Evolutionary conservation across 2,797 vertebrate species (phyloP), one percentile per base, ranked within the genome.

Genomic region (Coracias cyanogaster): DNA sequence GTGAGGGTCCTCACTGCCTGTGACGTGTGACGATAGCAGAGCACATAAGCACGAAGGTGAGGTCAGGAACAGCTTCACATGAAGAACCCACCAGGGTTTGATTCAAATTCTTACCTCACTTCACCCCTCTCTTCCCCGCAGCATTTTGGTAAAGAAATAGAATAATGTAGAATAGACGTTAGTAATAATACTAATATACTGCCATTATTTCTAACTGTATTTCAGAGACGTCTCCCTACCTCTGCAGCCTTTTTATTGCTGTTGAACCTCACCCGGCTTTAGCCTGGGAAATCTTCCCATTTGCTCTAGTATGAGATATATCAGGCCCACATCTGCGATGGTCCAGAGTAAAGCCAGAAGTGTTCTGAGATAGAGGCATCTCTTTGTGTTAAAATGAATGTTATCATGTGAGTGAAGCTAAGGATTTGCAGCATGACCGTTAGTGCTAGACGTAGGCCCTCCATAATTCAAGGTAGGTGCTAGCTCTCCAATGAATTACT

Each of bases 161-260:
- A 67, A 8, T 54, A n/a, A 49, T 16, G 7, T 16, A 60, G 35
- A 66, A 7, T 64, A 88, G 55, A 89, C 43, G 37, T 45, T 52
- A 51, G 21, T 39, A 57, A 22, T 48, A 67, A 15, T 78, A 45
- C 6, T 66, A 26, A 70, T 33, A 4, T 64, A 20, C 62, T 89
- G 77, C 73, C 62, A 5, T 66, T 60, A 41, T 79, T 90, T 80
- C 51, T 88, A 74, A 70, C 31, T 74, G 41, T 89, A 19, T 83
- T 91, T 76, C 79, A 91, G 85, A 85, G 82, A 86, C 60, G 62
- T 88, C 70, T 88, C 85, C 66, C 70, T 91, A 88, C 87, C 76
- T 86, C 79, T 94, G 69, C 80, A 82, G 21, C 55, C 43, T 76
- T 74, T 74, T 83, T 26, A 11, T 81, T 93, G 67, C 61, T 92